Conservation (phyloP, 2,888 invertebrate species). For the Macrosoma leucophasiata region DNA sequence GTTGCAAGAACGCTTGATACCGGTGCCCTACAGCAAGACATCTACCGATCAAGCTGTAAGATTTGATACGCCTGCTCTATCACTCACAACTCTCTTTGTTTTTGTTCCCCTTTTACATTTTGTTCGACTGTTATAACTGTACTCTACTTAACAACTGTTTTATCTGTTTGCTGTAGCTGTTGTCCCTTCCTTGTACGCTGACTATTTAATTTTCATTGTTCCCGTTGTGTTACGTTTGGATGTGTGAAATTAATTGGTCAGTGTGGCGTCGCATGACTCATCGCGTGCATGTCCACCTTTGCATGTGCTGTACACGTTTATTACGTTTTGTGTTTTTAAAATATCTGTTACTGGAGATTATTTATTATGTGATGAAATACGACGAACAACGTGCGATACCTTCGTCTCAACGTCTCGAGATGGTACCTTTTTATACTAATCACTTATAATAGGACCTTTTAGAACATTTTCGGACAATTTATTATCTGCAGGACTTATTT, state of each 20-base stretch:
- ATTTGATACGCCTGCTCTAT: constrained; percentile 61
- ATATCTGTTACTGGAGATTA: no score
- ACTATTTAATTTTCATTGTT: constrained; percentile 41
- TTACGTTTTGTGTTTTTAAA: no score
- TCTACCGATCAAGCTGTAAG: constrained; percentile 99
- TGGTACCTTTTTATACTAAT: no score
- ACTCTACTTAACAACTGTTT: constrained; percentile 60
- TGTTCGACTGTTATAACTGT: constrained; percentile 58
- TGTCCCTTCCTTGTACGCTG: constrained; percentile 43
- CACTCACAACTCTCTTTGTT: constrained; percentile 54
- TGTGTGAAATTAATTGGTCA: constrained; percentile 42
- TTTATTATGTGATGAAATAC: no score
- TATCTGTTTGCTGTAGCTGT: constrained; percentile 31
- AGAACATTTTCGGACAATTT: no score
- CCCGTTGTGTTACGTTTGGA: constrained; percentile 15
- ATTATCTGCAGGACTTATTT: no score
- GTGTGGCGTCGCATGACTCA: constrained; percentile 46
- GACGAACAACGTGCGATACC: no score
- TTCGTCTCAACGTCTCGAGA: no score
- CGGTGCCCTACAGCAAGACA: constrained; percentile 99
- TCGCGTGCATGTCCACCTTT: constrained; percentile 44
- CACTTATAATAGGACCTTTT: no score
- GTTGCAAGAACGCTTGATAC: constrained; percentile 99
- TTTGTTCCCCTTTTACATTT: constrained; percentile 52
- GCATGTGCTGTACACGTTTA: constrained; percentile 63